Evolutionary conservation across 2,113 vertebrate genomes (phyloP).

Genomic region (Procavia capensis): DNA sequence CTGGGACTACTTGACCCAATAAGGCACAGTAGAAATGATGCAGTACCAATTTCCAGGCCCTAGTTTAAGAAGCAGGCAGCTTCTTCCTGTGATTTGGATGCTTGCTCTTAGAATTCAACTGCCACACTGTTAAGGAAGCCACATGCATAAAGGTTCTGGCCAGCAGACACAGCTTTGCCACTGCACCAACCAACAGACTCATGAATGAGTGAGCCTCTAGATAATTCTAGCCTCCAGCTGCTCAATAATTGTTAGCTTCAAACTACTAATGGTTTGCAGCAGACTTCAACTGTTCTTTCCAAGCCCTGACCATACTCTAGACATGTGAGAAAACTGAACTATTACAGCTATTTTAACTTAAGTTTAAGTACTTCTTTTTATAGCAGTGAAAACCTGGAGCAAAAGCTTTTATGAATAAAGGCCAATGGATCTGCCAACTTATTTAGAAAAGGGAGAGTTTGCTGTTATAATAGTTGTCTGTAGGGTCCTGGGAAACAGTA

Average conservation of each 20-base stretch:
- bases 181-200: neutral
- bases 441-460: neutral
- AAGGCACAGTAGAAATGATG: neutral
- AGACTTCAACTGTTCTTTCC: neutral
- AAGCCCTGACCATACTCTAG: neutral
- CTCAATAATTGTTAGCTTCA: neutral
- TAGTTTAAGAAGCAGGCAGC: neutral
- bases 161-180: neutral
- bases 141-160: neutral
- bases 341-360: neutral
- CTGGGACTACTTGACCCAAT: neutral
- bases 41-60: neutral
- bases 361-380: neutral
- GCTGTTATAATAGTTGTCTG: neutral
- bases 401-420: neutral
- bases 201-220: neutral
- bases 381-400: neutral
- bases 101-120: neutral
- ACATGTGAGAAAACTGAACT: neutral
- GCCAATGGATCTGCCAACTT: neutral
- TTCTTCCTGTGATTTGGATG: neutral
- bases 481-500: accelerated
- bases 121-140: neutral
- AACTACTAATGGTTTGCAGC: neutral
- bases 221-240: neutral